Base-by-base conservation (phyloP, 2,888 invertebrate genomes). In the Folsomia candida region DNA sequence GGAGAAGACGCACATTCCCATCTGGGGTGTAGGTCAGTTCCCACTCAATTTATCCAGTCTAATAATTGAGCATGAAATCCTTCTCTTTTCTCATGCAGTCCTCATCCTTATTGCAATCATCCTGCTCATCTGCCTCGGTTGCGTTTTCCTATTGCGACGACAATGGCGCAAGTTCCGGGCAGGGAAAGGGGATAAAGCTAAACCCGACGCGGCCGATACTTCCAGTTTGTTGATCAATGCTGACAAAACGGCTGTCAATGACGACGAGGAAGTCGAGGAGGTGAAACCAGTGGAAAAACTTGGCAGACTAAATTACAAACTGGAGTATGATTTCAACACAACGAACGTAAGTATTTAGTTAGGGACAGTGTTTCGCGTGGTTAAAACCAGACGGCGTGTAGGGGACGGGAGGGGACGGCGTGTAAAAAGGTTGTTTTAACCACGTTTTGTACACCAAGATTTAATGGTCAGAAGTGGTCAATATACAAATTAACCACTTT, bases 291-390 rank as follows among this genome's bases (percentile, higher is more conserved):
- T 94, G 84, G 91, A 92, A 83, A 95, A 95, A 85, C 88, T 99
- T 81, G 99, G 99, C 82, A 93, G 94, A 86, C 89, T 99, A 78
- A 97, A 99, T 84, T 99, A 95, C 83, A 98, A 93, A 93, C 89
- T 98, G 84, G 98, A 98, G 84, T 99, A 97, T 85, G 62, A 62
- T 85, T 99, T 99, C 88, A 97, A 98, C 86, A 94, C 96, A 81
- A 97, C 96, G 86, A 97, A 96, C 85, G 87, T 99, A 82, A 91
- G 27, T 69, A n/a, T n/a, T n/a, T n/a, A n/a, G n/a, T n/a, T n/a
- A n/a, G n/a, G n/a, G n/a, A n/a, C n/a, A n/a, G n/a, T n/a, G n/a
- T n/a, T n/a, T n/a, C n/a, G n/a, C n/a, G n/a, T n/a, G n/a, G n/a
- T n/a, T n/a, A n/a, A n/a, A n/a, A n/a, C n/a, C n/a, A n/a, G n/a